Conservation (phyloP, 1,140 invertebrate genomes). For the Copidosoma floridanum region DNA sequence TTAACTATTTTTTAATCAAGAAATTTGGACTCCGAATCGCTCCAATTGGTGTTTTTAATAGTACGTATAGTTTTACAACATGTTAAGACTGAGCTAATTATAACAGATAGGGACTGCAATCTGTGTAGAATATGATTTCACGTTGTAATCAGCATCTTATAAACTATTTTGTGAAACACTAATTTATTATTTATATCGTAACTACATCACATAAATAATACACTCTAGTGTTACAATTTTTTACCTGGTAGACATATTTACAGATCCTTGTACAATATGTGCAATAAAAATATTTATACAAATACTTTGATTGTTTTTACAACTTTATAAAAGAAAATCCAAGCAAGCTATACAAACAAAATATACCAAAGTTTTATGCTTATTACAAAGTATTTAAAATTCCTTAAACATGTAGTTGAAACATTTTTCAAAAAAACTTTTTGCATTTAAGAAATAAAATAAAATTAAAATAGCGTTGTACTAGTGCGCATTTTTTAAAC, state of each 20-base stretch:
- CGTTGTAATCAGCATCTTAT: background rate
- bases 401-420: too few relatives aligned
- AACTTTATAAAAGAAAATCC: slow-evolving; percentile 12
- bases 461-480: too few relatives aligned
- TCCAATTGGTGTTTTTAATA: too few relatives aligned
- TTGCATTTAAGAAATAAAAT: too few relatives aligned
- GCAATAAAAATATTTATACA: slow-evolving; percentile 27
- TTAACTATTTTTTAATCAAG: slow-evolving; percentile 8
- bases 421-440: too few relatives aligned
- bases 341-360: slow-evolving; percentile 18
- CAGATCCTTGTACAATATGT: slow-evolving; percentile 17
- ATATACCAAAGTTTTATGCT: slow-evolving; percentile 1
- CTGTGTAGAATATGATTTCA: background rate
- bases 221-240: slow-evolving; percentile 11
- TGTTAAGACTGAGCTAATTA: slow-evolving; percentile 22
- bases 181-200: slow-evolving; percentile 18
- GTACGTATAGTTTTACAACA: too few relatives aligned
- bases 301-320: background rate
- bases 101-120: slow-evolving; percentile 14
- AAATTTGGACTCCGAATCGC: too few relatives aligned
- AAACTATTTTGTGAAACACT: slow-evolving; percentile 7
- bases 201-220: slow-evolving; percentile 7
- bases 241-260: slow-evolving; percentile 16
- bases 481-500: slow-evolving; percentile 42
- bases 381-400: slow-evolving; percentile 12